A percentile compares a stretch with the other conserved stretches of the same genome.
Conservation (phyloP, 30 jellyfish, hydroid and myxozoan species). For the Clytia hemisphaerica region DNA sequence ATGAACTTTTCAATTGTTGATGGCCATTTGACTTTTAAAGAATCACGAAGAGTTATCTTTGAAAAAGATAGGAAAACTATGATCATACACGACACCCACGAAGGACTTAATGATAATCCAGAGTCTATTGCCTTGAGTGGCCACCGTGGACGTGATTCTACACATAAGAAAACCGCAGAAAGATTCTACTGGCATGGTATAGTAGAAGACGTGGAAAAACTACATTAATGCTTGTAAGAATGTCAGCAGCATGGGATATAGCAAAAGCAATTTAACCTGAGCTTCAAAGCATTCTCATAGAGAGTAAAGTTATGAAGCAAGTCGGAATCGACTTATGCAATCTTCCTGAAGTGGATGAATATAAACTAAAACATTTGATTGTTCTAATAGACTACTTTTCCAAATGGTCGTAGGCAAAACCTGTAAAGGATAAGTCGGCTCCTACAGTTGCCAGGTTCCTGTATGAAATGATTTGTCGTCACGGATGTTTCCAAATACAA, state of each 20-base stretch:
- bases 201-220: too few species aligned
- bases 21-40: background rate
- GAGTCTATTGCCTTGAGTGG: background rate
- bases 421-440: slow-evolving; percentile 24
- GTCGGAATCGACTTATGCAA: too few species aligned
- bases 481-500: slow-evolving; percentile 42
- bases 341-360: slow-evolving; percentile 42
- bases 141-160: slow-evolving; percentile 1
- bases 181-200: too few species aligned
- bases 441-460: slow-evolving; percentile 45
- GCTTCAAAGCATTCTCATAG: too few species aligned
- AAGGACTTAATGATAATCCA: background rate
- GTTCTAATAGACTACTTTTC: slow-evolving; percentile 41
- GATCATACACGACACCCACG: slow-evolving; percentile 2
- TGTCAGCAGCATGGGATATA: too few species aligned
- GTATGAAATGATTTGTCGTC: slow-evolving; percentile 30
- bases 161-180: too few species aligned
- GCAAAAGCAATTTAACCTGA: too few species aligned
- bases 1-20: background rate
- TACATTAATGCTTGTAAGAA: too few species aligned
- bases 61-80: background rate
- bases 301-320: too few species aligned
- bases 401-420: slow-evolving; percentile 55
- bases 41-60: background rate
- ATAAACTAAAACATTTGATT: slow-evolving; percentile 26